Evolutionary conservation across 2,888 invertebrate genomes (phyloP), one percentile per base, ranked within the genome.

Genomic region (Diplazon laetatorius): DNA sequence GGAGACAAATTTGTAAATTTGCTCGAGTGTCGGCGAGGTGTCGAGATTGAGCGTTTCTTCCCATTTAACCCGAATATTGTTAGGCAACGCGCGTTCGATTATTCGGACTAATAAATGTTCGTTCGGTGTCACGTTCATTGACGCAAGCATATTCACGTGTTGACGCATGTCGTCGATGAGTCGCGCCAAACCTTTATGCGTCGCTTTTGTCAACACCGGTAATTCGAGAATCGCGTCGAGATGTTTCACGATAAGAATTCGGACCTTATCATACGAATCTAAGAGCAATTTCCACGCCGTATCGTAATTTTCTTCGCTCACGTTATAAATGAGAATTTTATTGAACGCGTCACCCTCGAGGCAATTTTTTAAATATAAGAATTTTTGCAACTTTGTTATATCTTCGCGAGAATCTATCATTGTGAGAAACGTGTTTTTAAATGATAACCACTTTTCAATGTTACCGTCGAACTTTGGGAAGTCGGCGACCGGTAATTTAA

Each of bases 391-490:
- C 10, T 78, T 74, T 12, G 69, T 71, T n/a, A 82, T 68, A 52
- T 78, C 78, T 0, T 22, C 50, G 9, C 78, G 78, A 12, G 30
- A 30, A 30, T 30, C 30, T 2, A 30, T 30, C 30, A 80, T 80
- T 1, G 71, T 16, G 2, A 59, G 9, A 35, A 78, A 77, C 0
- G 60, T 62, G 20, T 74, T 78, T 42, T 75, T 77, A 20, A 65
- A 77, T 1, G 71, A 46, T 0, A 75, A 10, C 80, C 77, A 77
- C 18, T 77, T 76, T 4, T 68, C 73, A 18, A 76, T 71, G 6
- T 70, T 57, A 9, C 81, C 83, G 9, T 70, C 59, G 65, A 84
- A 83, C 16, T 55, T 70, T 8, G 76, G 80, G 12, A 81, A 48
- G n/a, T 69, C 55, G 2, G 77, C 42, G 18, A 50, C 62, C 6